Evolutionary conservation across 1,140 invertebrate species (phyloP), one percentile per base, ranked within the genome.

Genomic region (Eciton burchellii): DNA sequence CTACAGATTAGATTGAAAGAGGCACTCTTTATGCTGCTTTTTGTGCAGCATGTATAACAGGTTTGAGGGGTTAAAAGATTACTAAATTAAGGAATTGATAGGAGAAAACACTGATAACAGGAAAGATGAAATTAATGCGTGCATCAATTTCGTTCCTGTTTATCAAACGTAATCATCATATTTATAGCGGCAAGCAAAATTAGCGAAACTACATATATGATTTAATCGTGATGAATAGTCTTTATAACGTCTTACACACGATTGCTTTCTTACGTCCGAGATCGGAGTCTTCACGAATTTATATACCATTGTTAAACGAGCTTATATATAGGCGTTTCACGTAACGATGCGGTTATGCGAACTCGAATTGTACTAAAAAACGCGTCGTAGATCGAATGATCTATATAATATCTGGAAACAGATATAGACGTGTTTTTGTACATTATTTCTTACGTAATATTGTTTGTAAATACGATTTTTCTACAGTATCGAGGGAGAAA

Each of bases 61-160:
- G 35, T 85, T 85, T 88, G 87, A 88, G 70, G 81, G 83, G 86
- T 83, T 88, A 84, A 82, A 11, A 19, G 81, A 29, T 26, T 72
- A 70, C 49, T 72, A 59, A 62, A 54, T 70, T 68, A 65, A 81
- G 56, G 59, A 89, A 89, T 84, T 87, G 65, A 89, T 68, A 79
- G 56, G 43, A 24, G 66, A 47, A 56, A 54, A 73, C 12, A 41
- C 35, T 41, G 6, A 54, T 19, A 52, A 41, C 14, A 35, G 12
- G 24, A 26, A 65, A 35, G 29, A 81, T 59, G 83, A 74, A 89
- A 89, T 89, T 89, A 84, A 89, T 29, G 52, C 52, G 63, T 14
- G 70, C 16, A 52, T 72, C 63, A 71, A n/a, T 21, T 62, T 59
- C 43, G 56, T 70, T 81, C 60, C 66, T 72, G 19, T 56, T 26